Base-by-base conservation (phyloP, 2,797 vertebrate genomes). In the Protonibea diacanthus region DNA sequence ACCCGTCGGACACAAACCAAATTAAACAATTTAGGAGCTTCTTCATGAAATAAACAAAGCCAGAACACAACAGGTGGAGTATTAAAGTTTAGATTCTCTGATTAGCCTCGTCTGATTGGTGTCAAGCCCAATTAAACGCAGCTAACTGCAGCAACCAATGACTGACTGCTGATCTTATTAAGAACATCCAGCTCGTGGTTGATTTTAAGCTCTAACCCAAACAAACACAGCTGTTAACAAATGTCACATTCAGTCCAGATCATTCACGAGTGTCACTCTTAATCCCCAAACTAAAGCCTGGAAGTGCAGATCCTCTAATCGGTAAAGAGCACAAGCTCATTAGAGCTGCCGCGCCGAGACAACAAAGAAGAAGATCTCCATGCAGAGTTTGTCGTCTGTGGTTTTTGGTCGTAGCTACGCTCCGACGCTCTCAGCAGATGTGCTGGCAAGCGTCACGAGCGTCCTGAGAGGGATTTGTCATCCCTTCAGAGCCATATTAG, bases 401-500 rank as follows among this genome's bases (percentile, higher is more conserved):
- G 72, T 72, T 68, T 33, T 58, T 20, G 14, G 27, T 38, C 2
- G 12, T 45, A 15, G 45, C 61, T 59, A 44, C 44, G 58, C 62
- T 81, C 80, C 49, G 71, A 68, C 2, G 65, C 68, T 80, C 59
- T 74, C 57, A 4, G 58, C 67, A 67, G 74, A 80, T 77, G 63
- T 53, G 76, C 73, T 84, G 80, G 45, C 51, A 48, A 71, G 66
- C 68, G 59, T 78, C 51, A 8, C 74, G 47, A 76, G 59, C 5
- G 68, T 74, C 73, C 82, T 25, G 70, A 52, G 65, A 67, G 78
- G 71, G 69, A 49, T 71, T 75, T 52, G 58, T 47, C 47, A 84
- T 80, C 79, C 74, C 81, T 85, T 78, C 78, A 91, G 72, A 85
- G 81, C 94, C 93, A 90, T 94, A 94, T 94, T 94, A 92, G 93